Conservation (phyloP, 2,888 invertebrate species). For the Erannis defoliaria region DNA sequence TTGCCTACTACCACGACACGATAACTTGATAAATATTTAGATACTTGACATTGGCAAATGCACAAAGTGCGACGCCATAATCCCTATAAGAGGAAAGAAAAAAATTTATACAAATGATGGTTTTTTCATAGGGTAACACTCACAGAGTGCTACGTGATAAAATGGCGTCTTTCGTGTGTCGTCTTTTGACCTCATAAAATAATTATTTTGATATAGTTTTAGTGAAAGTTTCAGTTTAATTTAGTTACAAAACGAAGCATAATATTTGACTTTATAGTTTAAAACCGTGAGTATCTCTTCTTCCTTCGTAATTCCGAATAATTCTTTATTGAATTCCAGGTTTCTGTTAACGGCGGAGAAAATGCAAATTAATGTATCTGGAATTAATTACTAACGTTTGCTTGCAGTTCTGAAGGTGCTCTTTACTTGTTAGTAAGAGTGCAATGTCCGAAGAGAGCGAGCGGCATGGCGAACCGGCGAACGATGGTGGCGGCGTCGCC, state of each 20-base stretch:
- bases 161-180: conserved; percentile 75
- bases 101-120: too few relatives aligned
- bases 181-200: conserved; percentile 65
- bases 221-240: conserved; percentile 48
- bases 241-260: conserved; percentile 27
- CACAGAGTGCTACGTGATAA: conserved; percentile 66
- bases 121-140: conserved; percentile 48
- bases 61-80: neutral
- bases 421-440: conserved; percentile 77
- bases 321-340: conserved; percentile 56
- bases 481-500: conserved; percentile 82
- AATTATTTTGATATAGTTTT: conserved; percentile 50
- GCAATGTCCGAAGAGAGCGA: conserved; percentile 85
- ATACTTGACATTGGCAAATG: neutral
- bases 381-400: conserved; percentile 72
- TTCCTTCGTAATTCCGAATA: conserved; percentile 20
- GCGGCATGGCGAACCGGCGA: conserved; percentile 79
- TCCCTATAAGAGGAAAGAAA: too few relatives aligned
- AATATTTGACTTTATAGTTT: conserved; percentile 27
- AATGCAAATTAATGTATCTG: conserved; percentile 64
- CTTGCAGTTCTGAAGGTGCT: conserved; percentile 80
- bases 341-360: conserved; percentile 71
- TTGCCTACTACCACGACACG: neutral
- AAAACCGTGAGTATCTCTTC: conserved; percentile 50
- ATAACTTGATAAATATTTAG: neutral